Evolutionary conservation across 2,888 invertebrate genomes (phyloP).

Genomic region (Panorpa germanica): DNA sequence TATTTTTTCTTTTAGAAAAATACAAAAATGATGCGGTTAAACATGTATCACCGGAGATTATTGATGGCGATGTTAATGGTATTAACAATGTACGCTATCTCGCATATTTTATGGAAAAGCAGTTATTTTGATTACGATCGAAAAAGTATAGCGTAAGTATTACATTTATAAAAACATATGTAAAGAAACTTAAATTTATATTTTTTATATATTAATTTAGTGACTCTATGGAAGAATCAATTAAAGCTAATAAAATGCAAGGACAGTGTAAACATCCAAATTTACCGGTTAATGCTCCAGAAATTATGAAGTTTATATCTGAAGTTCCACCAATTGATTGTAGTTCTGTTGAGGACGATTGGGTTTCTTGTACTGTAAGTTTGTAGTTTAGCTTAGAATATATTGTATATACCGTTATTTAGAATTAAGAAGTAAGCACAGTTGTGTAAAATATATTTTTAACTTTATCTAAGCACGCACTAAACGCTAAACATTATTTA

Average conservation of each 20-base stretch:
- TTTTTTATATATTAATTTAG: constrained; percentile 17
- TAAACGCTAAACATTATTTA: constrained; percentile 6
- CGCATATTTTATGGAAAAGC: too few relatives aligned
- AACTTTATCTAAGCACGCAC: not conserved
- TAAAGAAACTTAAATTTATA: constrained; percentile 1
- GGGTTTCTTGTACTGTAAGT: constrained; percentile 60
- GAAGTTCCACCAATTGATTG: constrained; percentile 44
- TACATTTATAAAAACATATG: not conserved
- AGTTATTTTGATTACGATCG: too few relatives aligned
- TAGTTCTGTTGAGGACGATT: constrained; percentile 36
- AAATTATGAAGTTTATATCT: constrained; percentile 53
- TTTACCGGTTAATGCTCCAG: constrained; percentile 44
- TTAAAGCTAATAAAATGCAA: constrained; percentile 24
- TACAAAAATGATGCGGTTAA: constrained; percentile 11
- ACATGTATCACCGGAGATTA: too few relatives aligned
- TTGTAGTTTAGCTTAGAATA: constrained; percentile 11
- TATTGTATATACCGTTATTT: not conserved
- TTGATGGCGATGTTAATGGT: too few relatives aligned
- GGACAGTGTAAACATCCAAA: constrained; percentile 42
- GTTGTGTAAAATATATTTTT: constrained; percentile 4
- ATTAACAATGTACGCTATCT: too few relatives aligned
- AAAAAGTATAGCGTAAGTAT: constrained; percentile 18
- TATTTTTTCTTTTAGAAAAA: too few relatives aligned
- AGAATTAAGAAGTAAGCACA: not conserved
- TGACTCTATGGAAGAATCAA: constrained; percentile 26